These are phyloP conservation scores for Lamprotornis superbus DNA, from an alignment of 2,113 vertebrate genomes.

Conservation along the genomic window DNA sequence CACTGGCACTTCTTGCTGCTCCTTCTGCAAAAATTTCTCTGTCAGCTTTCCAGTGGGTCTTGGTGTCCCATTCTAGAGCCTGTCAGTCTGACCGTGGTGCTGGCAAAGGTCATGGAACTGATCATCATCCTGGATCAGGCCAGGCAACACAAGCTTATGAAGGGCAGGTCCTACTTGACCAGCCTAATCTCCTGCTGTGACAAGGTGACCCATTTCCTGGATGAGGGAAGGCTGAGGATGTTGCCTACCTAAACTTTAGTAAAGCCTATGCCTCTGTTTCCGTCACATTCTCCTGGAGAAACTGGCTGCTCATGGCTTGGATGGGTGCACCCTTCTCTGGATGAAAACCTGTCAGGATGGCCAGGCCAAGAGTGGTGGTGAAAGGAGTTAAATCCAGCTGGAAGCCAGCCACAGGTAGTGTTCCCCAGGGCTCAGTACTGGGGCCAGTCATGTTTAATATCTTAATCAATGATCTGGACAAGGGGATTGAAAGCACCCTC, in stretches of 20 bases:
- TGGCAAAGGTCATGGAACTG: background rate
- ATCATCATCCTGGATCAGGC: background rate
- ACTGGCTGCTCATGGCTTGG: background rate
- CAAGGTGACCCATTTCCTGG: background rate
- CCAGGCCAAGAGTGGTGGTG: background rate
- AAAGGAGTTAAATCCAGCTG: background rate
- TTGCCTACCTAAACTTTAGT: background rate
- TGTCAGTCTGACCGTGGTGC: background rate
- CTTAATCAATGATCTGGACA: background rate
- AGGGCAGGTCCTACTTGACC: background rate
- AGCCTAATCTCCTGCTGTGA: background rate
- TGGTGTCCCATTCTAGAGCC: background rate
- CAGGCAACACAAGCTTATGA: background rate
- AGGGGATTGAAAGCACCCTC: background rate
- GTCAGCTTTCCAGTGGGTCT: background rate
- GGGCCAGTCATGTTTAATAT: background rate
- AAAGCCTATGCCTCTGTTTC: background rate
- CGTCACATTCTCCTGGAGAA: background rate
- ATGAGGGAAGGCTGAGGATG: background rate
- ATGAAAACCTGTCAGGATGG: background rate
- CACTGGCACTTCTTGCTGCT: background rate
- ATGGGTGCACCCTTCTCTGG: background rate
- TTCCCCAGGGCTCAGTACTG: background rate
- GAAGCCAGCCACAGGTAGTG: background rate
- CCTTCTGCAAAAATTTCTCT: background rate